A percentile compares a stretch with the other conserved stretches of the same genome.
Evolutionary conservation across 64 coral and sea anemone species (phyloP).

Genomic region (Hydrozoanthus tunicans): DNA sequence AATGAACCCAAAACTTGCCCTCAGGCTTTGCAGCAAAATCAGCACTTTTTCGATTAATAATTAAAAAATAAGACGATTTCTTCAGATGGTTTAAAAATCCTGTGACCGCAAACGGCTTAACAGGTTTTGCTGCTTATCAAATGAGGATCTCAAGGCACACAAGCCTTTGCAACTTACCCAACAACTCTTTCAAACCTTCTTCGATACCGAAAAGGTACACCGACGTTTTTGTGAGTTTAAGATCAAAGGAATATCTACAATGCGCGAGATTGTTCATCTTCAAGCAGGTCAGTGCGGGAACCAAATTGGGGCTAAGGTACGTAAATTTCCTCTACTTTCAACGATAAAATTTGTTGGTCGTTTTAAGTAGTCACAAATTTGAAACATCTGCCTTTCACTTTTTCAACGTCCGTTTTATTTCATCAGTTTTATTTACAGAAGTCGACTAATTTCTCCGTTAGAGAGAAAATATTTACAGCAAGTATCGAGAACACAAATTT

Average conservation of each 20-base stretch:
- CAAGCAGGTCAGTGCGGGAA: constrained; percentile 53
- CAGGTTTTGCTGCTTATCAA: constrained; percentile 1
- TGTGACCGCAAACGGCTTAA: background rate
- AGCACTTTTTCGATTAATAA: no score
- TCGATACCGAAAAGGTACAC: background rate
- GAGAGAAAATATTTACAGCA: no score
- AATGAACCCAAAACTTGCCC: no score
- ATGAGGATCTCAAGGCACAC: background rate
- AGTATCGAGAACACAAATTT: no score
- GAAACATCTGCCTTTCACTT: no score
- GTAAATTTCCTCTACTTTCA: no score
- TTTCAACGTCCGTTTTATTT: no score
- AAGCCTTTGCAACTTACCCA: background rate
- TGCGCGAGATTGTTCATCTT: constrained; percentile 58
- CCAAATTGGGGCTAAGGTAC: constrained; percentile 48
- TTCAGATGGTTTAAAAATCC: constrained; percentile 1
- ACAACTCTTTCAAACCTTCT: background rate
- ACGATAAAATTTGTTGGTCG: background rate
- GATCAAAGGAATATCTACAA: background rate
- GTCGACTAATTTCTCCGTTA: no score
- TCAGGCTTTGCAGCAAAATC: no score
- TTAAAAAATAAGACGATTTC: no score
- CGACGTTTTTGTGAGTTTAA: background rate
- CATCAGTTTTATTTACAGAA: no score
- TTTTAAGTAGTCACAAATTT: no score